Conservation (phyloP, 2,888 invertebrate species). For the Lasioglossum leucozonium region DNA sequence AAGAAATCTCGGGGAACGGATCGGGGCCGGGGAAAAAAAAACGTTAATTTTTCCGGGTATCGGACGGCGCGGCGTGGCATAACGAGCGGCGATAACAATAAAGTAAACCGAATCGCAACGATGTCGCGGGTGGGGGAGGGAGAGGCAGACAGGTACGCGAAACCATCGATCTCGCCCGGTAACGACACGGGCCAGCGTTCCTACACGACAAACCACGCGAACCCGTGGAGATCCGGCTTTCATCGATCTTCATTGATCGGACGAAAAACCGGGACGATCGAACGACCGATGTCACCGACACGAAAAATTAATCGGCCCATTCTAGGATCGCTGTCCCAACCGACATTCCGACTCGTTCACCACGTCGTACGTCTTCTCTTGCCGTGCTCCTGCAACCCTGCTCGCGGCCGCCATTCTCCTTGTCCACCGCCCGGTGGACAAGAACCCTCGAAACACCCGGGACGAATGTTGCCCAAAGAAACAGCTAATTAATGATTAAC, state of each 20-base stretch:
- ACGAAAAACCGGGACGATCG: conserved; percentile 54
- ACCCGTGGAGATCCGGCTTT: conserved; percentile 33
- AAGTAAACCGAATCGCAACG: conserved; percentile 29
- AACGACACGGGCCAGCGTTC: conserved; percentile 45
- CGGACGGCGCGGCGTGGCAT: conserved; percentile 32
- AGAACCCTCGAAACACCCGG: conserved; percentile 61
- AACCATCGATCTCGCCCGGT: conserved; percentile 46
- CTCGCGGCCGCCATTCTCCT: conserved; percentile 11
- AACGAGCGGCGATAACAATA: conserved; percentile 39
- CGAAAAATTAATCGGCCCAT: conserved; percentile 62
- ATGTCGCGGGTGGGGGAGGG: no score
- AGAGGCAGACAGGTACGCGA: conserved; percentile 42
- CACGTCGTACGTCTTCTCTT: conserved; percentile 59
- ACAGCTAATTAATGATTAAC: conserved; percentile 70
- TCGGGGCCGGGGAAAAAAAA: not conserved
- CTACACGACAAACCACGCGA: conserved; percentile 39
- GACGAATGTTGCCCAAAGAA: conserved; percentile 56
- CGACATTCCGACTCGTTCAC: conserved; percentile 68
- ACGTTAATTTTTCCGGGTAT: not conserved
- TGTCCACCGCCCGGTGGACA: conserved; percentile 25
- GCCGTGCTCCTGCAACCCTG: not conserved
- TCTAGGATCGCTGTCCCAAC: conserved; percentile 60
- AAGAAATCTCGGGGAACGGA: not conserved
- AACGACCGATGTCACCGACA: conserved; percentile 58
- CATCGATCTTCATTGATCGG: conserved; percentile 57